Base-by-base conservation (phyloP, 2,113 vertebrate species). In the Myocastor coypus region DNA sequence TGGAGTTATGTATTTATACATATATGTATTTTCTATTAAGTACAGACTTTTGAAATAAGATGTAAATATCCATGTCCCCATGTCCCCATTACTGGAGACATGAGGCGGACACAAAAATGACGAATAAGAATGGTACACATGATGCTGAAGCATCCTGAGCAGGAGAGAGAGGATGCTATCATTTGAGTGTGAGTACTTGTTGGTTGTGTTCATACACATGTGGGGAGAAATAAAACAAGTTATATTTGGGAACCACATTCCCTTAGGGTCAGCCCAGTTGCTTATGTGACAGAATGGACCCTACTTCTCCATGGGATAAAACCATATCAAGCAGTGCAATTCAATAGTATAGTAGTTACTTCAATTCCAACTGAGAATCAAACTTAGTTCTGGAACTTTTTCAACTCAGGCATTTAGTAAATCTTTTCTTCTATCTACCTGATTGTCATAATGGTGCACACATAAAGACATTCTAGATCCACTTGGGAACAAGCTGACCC, bases 331-430 rank as follows among this genome's bases (percentile, higher is more conserved):
- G 52, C 34, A 95, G 19, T 57, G 22, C 7, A 83, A 7, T 42
- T 24, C 52, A 37, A 19, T 6, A 34, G 26, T 22, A 90, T 17
- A 94, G 8, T 19, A 10, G 37, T 78, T 83, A 83, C 34, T 83
- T 80, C 46, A 73, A 14, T 57, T n/a, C 32, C 82, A 69, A 90
- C 46, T 61, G 20, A 57, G 87, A 66, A 84, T 17, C 20, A 82
- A 95, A 92, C 13, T 92, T 64, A 88, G 19, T 52, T 68, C 78
- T 87, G 32, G 14, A 19, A 77, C 34, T 88, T 92, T 9, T 68
- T 87, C 71, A 92, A 57, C 46, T 59, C 52, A 80, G 20, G 28
- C 81, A 11, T 34, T 75, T 64, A 90, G 0, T 64, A 50, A 95
- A 34, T 1, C 69, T 75, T 61, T 57, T 40, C 46, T 92, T 94